Percentiles rank a stretch among this genome's conserved stretches.
Conservation (phyloP, 2,113 vertebrate species). For the Aplodontia rufa region DNA sequence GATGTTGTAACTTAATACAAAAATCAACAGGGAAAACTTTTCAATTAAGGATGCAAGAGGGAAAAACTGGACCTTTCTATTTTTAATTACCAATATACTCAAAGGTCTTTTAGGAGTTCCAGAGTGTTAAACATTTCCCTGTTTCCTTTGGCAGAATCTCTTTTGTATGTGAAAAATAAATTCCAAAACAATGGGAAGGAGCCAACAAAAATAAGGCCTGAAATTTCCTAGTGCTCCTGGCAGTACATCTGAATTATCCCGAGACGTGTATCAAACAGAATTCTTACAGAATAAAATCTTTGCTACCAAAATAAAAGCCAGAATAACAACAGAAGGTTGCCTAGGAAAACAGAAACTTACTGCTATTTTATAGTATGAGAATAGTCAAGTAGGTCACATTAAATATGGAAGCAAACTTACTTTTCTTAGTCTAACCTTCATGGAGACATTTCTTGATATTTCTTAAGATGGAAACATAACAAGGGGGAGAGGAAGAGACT, state of each 20-base stretch:
- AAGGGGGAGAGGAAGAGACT: neutral
- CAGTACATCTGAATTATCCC: constrained; percentile 83
- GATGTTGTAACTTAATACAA: neutral
- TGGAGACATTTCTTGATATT: constrained; percentile 12
- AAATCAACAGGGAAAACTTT: constrained; percentile 67
- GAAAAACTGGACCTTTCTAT: constrained; percentile 44
- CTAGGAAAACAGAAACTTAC: constrained; percentile 13
- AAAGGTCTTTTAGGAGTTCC: constrained; percentile 64
- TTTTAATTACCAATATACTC: constrained; percentile 79
- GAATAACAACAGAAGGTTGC: constrained; percentile 29
- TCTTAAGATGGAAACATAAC: constrained; percentile 13
- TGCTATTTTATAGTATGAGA: constrained; percentile 70
- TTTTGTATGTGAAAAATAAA: constrained; percentile 82
- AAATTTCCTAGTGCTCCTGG: constrained; percentile 80
- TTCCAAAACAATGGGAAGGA: constrained; percentile 74
- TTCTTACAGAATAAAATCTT: constrained; percentile 49
- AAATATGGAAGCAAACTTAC: constrained; percentile 72
- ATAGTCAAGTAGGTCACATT: constrained; percentile 71
- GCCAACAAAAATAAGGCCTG: constrained; percentile 85
- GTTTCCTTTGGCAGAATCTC: constrained; percentile 69
- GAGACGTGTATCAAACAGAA: constrained; percentile 75
- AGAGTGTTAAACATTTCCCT: constrained; percentile 59
- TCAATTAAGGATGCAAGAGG: neutral
- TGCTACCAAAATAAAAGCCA: constrained; percentile 83
- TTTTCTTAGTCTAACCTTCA: constrained; percentile 51